phyloP scores from a whole-genome alignment of 1,140 invertebrate genomes.

The Orius insidiosus region DNA sequence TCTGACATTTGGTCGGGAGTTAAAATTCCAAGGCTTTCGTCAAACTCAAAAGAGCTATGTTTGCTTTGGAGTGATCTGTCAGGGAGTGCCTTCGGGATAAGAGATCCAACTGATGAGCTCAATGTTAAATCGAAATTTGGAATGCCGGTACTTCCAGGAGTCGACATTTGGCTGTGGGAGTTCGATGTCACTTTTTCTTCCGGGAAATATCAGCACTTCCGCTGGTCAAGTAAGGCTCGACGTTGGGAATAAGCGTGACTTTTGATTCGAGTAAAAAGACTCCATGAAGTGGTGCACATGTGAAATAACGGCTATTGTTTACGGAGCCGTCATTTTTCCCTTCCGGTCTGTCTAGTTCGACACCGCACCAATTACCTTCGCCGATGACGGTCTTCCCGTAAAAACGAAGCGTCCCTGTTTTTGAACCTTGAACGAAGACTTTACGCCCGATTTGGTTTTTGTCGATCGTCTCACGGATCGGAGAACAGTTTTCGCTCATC shows the following conservation, averaged over 20 bases:
- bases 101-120: slow-evolving; percentile 21
- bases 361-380: slow-evolving; percentile 41
- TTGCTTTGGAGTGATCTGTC: slow-evolving; percentile 31
- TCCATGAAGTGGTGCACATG: slow-evolving; percentile 29
- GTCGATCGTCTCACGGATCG: slow-evolving; percentile 19
- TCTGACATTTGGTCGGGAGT: slow-evolving; percentile 75
- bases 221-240: slow-evolving; percentile 12
- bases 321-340: slow-evolving; percentile 45
- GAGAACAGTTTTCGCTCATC: slow-evolving; percentile 17
- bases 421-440: slow-evolving; percentile 32
- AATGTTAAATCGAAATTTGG: slow-evolving; percentile 4
- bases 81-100: slow-evolving; percentile 17
- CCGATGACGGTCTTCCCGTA: slow-evolving; percentile 37
- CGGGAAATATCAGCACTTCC: slow-evolving; percentile 1
- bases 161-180: slow-evolving; percentile 12
- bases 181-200: slow-evolving; percentile 1
- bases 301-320: slow-evolving; percentile 35
- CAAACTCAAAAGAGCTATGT: slow-evolving; percentile 54
- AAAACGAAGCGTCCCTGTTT: slow-evolving; percentile 34
- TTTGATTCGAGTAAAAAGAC: slow-evolving; percentile 33
- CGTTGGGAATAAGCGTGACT: slow-evolving; percentile 21
- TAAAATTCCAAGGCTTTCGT: slow-evolving; percentile 66
- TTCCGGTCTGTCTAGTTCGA: slow-evolving; percentile 36
- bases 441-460: slow-evolving; percentile 29
- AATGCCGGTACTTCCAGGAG: slow-evolving; percentile 7